Evolutionary conservation across 2,797 vertebrate genomes (phyloP).

Genomic region (Brachyalestes nurse): DNA sequence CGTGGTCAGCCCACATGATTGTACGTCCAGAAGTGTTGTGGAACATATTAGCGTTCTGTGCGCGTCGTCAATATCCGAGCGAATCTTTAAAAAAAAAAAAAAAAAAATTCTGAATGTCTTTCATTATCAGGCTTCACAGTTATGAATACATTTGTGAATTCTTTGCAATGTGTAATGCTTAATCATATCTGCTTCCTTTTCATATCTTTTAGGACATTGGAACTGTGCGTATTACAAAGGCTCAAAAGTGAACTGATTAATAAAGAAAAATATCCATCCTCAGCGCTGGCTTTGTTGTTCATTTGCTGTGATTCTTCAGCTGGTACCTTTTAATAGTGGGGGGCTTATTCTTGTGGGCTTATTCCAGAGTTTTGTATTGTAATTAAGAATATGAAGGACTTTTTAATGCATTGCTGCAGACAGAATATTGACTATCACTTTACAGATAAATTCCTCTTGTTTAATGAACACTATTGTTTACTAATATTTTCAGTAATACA

Average conservation of each 20-base stretch:
- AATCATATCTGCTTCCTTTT: conserved; percentile 47
- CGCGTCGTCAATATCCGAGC: conserved; percentile 14
- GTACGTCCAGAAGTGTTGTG: background rate
- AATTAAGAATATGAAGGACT: no score
- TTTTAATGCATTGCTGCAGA: no score
- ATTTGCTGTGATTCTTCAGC: background rate
- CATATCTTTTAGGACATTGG: conserved; percentile 45
- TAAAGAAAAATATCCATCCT: conserved; percentile 51
- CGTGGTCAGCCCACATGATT: conserved; percentile 17
- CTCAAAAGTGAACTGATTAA: conserved; percentile 45
- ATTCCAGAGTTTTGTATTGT: background rate
- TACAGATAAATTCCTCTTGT: no score
- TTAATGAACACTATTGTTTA: no score
- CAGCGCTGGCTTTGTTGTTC: background rate
- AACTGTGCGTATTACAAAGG: conserved; percentile 42
- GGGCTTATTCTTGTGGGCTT: background rate
- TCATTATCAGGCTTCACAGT: conserved; percentile 18
- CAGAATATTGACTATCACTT: no score
- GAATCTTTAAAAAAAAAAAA: background rate
- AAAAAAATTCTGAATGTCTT: conserved; percentile 12
- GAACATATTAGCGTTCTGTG: conserved; percentile 28
- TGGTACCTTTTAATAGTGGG: background rate
- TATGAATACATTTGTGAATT: conserved; percentile 31
- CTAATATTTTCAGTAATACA: no score
- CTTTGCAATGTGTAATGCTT: conserved; percentile 36